Evolutionary conservation across 35 echinoderm and acorn worm genomes (phyloP).

Genomic region (Holothuria glaberrima): DNA sequence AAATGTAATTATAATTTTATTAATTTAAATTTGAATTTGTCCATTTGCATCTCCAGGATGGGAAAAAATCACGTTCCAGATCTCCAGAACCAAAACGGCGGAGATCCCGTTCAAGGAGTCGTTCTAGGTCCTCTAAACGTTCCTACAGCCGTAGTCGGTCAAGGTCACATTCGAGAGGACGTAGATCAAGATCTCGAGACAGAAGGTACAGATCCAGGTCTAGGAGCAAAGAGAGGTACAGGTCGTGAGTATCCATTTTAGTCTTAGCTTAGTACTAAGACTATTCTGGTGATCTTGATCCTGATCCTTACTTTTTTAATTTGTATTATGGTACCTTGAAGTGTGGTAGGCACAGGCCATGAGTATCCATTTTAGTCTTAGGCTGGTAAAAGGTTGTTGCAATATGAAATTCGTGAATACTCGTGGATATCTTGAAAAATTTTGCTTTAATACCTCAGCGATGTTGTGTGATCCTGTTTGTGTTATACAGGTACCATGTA

Average conservation of each 20-base stretch:
- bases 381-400: too few relatives aligned
- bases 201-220: conserved; percentile 37
- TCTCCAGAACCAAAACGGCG: conserved; percentile 39
- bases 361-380: too few relatives aligned
- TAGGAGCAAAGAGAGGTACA: conserved; percentile 13
- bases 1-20: too few relatives aligned
- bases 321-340: too few relatives aligned
- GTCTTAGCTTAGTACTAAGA: not conserved
- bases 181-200: not conserved
- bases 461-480: too few relatives aligned
- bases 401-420: too few relatives aligned
- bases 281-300: not conserved
- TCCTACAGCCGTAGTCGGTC: conserved; percentile 33
- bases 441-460: too few relatives aligned
- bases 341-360: too few relatives aligned
- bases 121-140: conserved; percentile 44
- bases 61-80: conserved; percentile 68
- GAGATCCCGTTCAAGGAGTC: conserved; percentile 27
- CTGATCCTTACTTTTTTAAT: not conserved
- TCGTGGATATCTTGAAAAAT: too few relatives aligned
- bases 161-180: conserved; percentile 32
- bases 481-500: too few relatives aligned
- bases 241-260: conserved; percentile 23
- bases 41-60: not conserved
- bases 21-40: too few relatives aligned